Percentiles rank a stretch among this genome's conserved stretches.
phyloP scores from a whole-genome alignment of 2,113 vertebrate species.

The Brachypteracias leptosomus region DNA sequence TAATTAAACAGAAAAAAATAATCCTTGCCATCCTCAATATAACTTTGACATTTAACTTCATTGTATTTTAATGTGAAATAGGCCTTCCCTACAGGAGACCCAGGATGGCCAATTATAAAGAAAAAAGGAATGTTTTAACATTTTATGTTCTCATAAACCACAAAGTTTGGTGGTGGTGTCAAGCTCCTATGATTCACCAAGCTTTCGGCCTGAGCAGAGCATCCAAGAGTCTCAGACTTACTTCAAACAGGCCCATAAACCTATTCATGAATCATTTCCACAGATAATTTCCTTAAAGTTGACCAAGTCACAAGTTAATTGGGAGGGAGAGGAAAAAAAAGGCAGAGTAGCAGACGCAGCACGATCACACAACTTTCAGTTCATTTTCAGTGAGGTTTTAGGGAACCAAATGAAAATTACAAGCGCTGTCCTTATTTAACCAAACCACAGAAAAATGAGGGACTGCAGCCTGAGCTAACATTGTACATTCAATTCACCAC shows the following conservation, averaged over 20 bases:
- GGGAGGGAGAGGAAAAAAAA: background rate
- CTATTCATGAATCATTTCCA: background rate
- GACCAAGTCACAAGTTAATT: background rate
- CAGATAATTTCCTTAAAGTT: background rate
- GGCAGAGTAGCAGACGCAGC: background rate
- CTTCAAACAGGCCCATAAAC: background rate
- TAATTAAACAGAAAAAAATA: constrained; percentile 23
- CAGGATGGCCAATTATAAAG: background rate
- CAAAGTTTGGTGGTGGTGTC: background rate
- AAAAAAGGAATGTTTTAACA: background rate
- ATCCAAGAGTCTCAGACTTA: background rate
- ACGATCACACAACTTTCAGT: background rate
- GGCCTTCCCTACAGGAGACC: background rate
- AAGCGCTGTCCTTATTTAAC: background rate
- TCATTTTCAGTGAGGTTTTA: background rate
- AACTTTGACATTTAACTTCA: background rate
- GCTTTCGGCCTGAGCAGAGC: background rate
- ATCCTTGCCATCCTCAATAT: background rate
- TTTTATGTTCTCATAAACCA: constrained; percentile 31
- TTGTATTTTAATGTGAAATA: constrained; percentile 20
- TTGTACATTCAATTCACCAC: accelerated
- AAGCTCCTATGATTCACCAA: background rate
- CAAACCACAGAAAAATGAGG: background rate
- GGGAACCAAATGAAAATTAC: background rate
- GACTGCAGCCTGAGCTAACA: background rate